phyloP scores from a whole-genome alignment of 2,888 invertebrate species.

The Drosophila lacicola region DNA sequence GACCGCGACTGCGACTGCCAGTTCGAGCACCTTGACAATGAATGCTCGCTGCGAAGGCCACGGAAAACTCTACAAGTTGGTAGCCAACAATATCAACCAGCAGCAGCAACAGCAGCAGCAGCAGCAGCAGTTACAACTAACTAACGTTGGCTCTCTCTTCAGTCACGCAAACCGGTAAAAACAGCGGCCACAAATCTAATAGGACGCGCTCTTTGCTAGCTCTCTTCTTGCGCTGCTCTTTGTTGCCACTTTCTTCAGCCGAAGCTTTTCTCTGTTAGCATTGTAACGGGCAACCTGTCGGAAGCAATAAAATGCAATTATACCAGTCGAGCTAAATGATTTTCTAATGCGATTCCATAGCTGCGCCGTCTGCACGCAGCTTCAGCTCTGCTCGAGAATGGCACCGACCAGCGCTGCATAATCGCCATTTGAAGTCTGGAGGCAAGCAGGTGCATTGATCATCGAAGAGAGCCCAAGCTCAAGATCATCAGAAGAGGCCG shows the following conservation, averaged over 20 bases:
- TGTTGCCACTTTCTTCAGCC: slow-evolving; percentile 61
- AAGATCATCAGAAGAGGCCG: slow-evolving; percentile 22
- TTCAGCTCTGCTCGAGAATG: slow-evolving; percentile 26
- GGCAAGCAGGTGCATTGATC: slow-evolving; percentile 61
- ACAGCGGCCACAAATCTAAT: slow-evolving; percentile 63
- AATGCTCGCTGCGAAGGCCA: slow-evolving; percentile 74
- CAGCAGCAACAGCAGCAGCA: slow-evolving; percentile 18
- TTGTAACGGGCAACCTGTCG: slow-evolving; percentile 64
- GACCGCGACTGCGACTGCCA: slow-evolving; percentile 73
- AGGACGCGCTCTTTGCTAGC: slow-evolving; percentile 52
- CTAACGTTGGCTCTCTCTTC: slow-evolving; percentile 56
- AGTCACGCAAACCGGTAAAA: slow-evolving; percentile 71
- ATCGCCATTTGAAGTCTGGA: slow-evolving; percentile 53
- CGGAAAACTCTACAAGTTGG: slow-evolving; percentile 78
- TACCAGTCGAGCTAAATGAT: slow-evolving; percentile 60
- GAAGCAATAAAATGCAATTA: slow-evolving; percentile 74
- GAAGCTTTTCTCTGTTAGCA: slow-evolving; percentile 55
- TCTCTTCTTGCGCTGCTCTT: slow-evolving; percentile 61
- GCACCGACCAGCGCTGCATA: slow-evolving; percentile 43
- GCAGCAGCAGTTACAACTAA: slow-evolving; percentile 33
- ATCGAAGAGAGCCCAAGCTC: slow-evolving; percentile 40
- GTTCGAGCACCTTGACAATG: slow-evolving; percentile 80
- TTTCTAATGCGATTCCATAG: slow-evolving; percentile 62
- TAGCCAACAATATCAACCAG: slow-evolving; percentile 38
- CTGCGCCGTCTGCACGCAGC: slow-evolving; percentile 27